Base-by-base conservation (phyloP, 2,888 invertebrate species). In the Eupsilia transversa region DNA sequence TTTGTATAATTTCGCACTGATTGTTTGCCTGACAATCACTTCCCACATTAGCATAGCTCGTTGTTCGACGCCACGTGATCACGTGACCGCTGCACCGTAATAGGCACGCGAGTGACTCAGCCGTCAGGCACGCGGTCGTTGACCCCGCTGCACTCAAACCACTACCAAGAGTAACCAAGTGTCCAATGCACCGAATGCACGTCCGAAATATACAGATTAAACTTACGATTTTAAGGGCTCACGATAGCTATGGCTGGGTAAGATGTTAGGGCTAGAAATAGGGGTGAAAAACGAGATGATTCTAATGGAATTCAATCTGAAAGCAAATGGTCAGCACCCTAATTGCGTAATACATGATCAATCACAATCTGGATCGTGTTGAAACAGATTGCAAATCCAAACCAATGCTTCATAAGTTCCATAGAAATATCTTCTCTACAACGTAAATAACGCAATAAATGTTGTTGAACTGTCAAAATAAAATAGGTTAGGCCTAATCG, bases 101-200 rank as follows among this genome's bases (percentile, higher is more conserved):
- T 86, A 84, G 85, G 86, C 74, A 77, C 77, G 77, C 76, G 83
- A 67, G 76, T 91, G 90, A 91, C 80, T 91, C 89, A 89, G 77
- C 27, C 74, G 77, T 67, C 82, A 81, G 82, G 73, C 88, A 74
- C 80, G 84, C 86, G 90, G 90, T 73, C 87, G 64, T 74, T 66
- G 90, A 90, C 84, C 90, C 85, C 85, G 83, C 56, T 87, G 90
- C 89, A 87, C 82, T 86, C 85, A 60, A 74, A 75, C 80, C 84
- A 77, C 75, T 60, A 71, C 49, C 56, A 60, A 77, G 85, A 88
- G 85, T 87, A 59, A 63, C 71, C 49, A 64, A 75, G 87, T 89
- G 86, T 89, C 89, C 89, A 90, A 85, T 87, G 69, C 59, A 80
- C 72, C 89, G 88, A 90, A 85, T 87, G 69, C 59, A 80, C 72